These are phyloP conservation scores for Globicephala melas DNA, from an alignment of 2,113 vertebrate genomes.

Conservation along the genomic window DNA sequence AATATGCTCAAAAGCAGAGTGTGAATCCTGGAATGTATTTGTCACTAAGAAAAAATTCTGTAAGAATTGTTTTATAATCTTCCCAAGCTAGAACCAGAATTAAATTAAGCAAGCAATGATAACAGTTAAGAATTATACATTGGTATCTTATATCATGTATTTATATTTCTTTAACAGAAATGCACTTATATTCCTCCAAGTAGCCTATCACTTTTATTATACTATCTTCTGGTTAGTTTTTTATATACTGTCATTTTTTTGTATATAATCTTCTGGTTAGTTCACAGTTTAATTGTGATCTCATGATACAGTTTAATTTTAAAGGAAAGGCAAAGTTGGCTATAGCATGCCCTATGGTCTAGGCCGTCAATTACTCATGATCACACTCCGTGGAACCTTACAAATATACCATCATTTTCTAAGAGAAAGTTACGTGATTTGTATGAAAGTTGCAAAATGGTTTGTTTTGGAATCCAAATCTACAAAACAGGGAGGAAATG, in stretches of 20 bases:
- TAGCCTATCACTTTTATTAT: background rate
- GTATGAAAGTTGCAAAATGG: background rate
- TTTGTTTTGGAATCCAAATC: slow-evolving; percentile 12
- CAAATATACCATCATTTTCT: background rate
- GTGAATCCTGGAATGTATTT: background rate
- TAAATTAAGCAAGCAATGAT: background rate
- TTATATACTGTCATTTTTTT: background rate
- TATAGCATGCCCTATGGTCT: background rate
- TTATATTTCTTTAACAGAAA: background rate
- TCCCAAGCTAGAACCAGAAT: background rate
- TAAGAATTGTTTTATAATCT: background rate
- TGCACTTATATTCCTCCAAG: background rate
- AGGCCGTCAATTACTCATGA: background rate
- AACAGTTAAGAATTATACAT: background rate
- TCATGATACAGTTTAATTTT: background rate
- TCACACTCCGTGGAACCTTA: background rate
- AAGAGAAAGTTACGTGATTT: background rate
- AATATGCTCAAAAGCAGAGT: background rate
- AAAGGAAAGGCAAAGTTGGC: background rate
- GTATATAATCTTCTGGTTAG: background rate
- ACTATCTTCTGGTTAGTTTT: background rate
- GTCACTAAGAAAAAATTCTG: background rate
- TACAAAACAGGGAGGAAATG: background rate
- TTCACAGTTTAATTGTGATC: background rate
- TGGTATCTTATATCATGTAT: background rate